Evolutionary conservation across 2,113 vertebrate genomes (phyloP), one percentile per base, ranked within the genome.

Genomic region (Camarhynchus parvulus): DNA sequence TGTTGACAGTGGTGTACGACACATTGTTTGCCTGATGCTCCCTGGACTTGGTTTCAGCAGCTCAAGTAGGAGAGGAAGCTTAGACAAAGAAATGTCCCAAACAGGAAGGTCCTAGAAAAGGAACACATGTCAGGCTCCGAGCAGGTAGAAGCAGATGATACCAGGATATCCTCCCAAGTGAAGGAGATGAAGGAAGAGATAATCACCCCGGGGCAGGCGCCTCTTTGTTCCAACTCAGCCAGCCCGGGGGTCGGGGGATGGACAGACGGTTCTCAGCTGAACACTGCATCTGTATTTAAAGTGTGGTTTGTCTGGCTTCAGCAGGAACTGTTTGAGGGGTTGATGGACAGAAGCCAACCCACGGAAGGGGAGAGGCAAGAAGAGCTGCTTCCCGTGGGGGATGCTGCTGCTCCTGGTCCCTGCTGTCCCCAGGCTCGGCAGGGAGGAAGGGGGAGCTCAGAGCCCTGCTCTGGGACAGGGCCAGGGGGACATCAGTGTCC

Each of bases 401-500:
- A 41, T 37, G 63, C 39, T 87, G 74, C 67, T 70, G 28, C 67
- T 82, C 50, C 42, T 3, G 4, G 41, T 18, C 12, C n/a, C 61
- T 0, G 1, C 39, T 79, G 20, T 37, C 41, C 0, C 0, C 31
- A 33, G 37, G 61, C 46, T 58, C 1, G 0, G 39, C 24, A 8
- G 80, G 31, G 19, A 61, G 33, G 42, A 46, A 50, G 30, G 23
- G 41, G 33, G 18, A 39, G 79, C 75, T 83, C 44, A 20, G 70
- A 53, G 27, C 64, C 56, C 58, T 1, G 2, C 46, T 18, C 15
- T 2, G 5, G 30, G 44, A 5, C 1, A 7, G 46, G 16, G 46
- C 35, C 5, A 0, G 1, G 2, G 27, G 10, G 16, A 0, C 18
- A 56, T 16, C 7, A 9, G 6, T 64, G 58, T 13, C 24, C 18